Evolutionary conservation across 2,797 vertebrate species (phyloP).

Genomic region (Chromobotia macracanthus): DNA sequence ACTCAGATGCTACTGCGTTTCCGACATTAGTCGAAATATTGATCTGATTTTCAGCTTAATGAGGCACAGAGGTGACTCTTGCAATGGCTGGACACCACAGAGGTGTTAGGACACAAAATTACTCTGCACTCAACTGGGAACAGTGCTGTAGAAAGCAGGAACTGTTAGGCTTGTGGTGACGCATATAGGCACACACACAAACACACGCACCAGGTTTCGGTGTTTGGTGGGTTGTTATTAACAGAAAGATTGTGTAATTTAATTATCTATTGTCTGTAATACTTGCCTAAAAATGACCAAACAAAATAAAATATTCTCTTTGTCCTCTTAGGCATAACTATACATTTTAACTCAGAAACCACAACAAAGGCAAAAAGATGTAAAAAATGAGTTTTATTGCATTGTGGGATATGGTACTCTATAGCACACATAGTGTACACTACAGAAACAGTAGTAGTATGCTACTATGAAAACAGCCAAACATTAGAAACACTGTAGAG

Average conservation of each 20-base stretch:
- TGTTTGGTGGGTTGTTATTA: no score
- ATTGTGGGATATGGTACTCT: not conserved
- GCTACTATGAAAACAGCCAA: not conserved
- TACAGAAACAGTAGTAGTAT: not conserved
- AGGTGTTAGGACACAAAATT: constrained; percentile 46
- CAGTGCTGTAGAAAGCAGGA: constrained; percentile 24
- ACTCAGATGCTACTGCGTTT: constrained; percentile 10
- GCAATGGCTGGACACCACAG: constrained; percentile 33
- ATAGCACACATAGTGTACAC: not conserved
- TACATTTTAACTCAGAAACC: no score
- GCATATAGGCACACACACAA: not conserved
- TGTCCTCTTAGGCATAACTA: no score
- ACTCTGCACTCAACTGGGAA: constrained; percentile 14
- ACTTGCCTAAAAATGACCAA: no score
- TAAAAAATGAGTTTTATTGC: no score
- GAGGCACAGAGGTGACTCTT: constrained; percentile 41
- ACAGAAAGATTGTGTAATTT: no score
- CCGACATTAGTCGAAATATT: constrained; percentile 42
- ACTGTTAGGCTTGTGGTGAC: constrained; percentile 8
- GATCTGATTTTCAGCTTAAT: constrained; percentile 42
- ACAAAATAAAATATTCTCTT: no score
- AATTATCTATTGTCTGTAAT: no score
- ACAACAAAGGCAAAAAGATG: no score
- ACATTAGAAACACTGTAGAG: no score
- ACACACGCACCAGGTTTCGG: not conserved